Percentiles rank a stretch among this genome's conserved stretches.
Conservation (phyloP, 2,797 vertebrate genomes). For the Malacoraja senta region DNA sequence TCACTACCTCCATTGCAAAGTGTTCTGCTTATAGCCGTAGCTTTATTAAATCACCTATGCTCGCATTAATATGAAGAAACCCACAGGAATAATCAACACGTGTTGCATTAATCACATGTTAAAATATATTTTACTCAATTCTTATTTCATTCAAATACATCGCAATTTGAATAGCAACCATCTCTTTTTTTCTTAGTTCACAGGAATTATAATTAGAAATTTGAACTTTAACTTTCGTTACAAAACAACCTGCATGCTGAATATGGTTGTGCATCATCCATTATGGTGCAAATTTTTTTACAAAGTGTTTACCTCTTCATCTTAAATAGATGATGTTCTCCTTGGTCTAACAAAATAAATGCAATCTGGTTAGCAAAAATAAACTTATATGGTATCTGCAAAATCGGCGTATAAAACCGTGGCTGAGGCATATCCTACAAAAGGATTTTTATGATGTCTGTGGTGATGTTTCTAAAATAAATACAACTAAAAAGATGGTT, state of each 20-base stretch:
- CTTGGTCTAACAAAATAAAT: not conserved
- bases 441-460: not conserved
- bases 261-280: not conserved
- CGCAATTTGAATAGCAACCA: not conserved
- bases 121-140: not conserved
- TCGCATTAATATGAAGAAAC: too few species aligned
- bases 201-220: not conserved
- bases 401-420: not conserved
- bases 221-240: not conserved
- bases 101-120: constrained; percentile 10
- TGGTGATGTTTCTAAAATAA: not conserved
- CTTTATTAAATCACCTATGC: too few species aligned
- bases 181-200: not conserved
- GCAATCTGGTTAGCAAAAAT: not conserved
- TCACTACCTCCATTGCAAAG: too few species aligned
- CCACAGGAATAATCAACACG: too few species aligned
- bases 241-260: not conserved
- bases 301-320: not conserved
- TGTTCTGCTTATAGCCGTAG: too few species aligned
- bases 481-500: constrained; percentile 47
- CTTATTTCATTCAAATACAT: not conserved
- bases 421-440: not conserved
- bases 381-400: not conserved
- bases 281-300: not conserved
- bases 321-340: not conserved